Base-by-base conservation (phyloP, 2,113 vertebrate genomes). In the Sinosuthora webbiana region DNA sequence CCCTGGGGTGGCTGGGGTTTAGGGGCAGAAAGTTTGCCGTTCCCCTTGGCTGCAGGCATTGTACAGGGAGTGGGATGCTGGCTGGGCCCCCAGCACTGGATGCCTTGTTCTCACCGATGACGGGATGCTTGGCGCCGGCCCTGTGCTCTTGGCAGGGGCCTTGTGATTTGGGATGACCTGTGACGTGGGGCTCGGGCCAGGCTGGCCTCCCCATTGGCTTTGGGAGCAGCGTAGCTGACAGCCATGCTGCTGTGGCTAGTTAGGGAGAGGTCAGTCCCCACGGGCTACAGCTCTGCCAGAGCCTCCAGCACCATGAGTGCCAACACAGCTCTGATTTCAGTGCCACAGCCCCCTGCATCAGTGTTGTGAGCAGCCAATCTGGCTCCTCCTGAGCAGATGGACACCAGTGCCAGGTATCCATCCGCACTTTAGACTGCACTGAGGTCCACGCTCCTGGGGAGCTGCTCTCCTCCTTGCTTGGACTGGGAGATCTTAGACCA, bases 91-190 rank as follows among this genome's bases (percentile, higher is more conserved):
- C 67, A 15, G 67, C 5, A 0, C 85, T 87, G 88, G 82, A 68
- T 79, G 82, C 75, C 28, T 90, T 5, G 2, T 56, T 67, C 60
- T 88, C 1, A 3, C 53, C 1, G 21, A 82, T 96, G 95, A 94
- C 5, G 69, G 88, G 91, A 74, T 92, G 68, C 52, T 96, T 94
- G 95, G 94, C 71, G 0, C 82, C 4, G 0, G 67, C 87, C 57
- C 70, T 60, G 52, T 25, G 53, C 63, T 94, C 45, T 96, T 93
- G 85, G 94, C 95, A 93, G 90, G 42, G 73, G 5, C 6, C 1
- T 5, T 79, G 74, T 2, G 18, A 64, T 93, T 71, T 84, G 87
- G 81, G 87, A 73, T 1, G 5, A 78, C 65, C 63, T 1, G 1
- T 85, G 82, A 89, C 3, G 1, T 76, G 81, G 39, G 56, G 45